Base-by-base conservation (phyloP, 2,113 vertebrate genomes). In the Andinoacara biseriatus region DNA sequence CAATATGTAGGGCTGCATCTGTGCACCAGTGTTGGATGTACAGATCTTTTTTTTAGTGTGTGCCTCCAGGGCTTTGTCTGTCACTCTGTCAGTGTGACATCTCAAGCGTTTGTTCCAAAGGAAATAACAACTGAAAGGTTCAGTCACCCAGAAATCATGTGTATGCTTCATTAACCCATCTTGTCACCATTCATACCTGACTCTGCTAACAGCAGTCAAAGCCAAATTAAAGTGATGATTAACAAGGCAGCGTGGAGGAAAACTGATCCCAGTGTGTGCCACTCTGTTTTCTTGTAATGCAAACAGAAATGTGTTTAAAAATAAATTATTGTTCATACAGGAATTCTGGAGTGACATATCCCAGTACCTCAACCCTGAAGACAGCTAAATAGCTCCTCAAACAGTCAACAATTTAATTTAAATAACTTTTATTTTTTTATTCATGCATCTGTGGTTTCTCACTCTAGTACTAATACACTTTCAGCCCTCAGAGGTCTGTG, bases 131-230 rank as follows among this genome's bases (percentile, higher is more conserved):
- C 20, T 26, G 54, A 88, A 81, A 80, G 83, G 77, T 78, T 59
- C 81, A 85, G 87, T 89, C 87, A 86, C 18, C 78, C 89, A 83
- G 82, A 91, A 88, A 33, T 88, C 63, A 79, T 69, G 60, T n/a
- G 77, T 29, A 80, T 14, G 52, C 86, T 86, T 62, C 79, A 86
- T 86, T 78, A 83, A 33, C 65, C 58, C 24, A 1, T 67, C 78
- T 62, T 77, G 82, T 90, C 86, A 76, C 78, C 61, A 62, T 81
- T 85, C 81, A 77, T 84, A 80, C 76, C 86, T 78, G 86, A 1
- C 20, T 76, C 33, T 88, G 60, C 43, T 46, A 62, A 72, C 17
- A 7, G 35, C 43, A 40, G 10, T 43, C 13, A 65, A 20, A 49
- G 58, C 10, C 65, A 72, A 72, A 56, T 75, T 58, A 74, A 62